Percentiles rank a stretch among this genome's conserved stretches.
These are phyloP conservation scores for Habroteleia sp. DNA, from an alignment of 2,888 invertebrate species.

Conservation along the genomic window DNA sequence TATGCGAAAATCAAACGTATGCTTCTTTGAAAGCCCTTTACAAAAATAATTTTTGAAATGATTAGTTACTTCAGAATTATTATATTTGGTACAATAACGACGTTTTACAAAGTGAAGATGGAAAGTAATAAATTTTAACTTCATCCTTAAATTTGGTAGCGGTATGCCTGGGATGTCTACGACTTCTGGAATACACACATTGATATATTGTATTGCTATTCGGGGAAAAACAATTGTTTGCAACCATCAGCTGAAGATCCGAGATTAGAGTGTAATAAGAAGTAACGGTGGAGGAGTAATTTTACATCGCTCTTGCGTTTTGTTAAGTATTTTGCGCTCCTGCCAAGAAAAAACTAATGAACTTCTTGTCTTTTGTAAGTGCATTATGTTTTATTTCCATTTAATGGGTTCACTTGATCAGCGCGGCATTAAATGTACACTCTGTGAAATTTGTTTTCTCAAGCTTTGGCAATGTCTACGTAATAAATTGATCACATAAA, in stretches of 20 bases:
- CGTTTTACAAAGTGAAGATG: too few relatives aligned
- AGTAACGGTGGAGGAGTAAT: constrained; percentile 28
- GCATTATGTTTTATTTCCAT: constrained; percentile 40
- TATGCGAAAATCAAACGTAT: too few relatives aligned
- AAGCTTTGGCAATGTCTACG: constrained; percentile 31
- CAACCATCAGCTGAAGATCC: not conserved
- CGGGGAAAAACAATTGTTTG: too few relatives aligned
- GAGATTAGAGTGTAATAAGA: constrained; percentile 11
- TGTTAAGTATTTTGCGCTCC: constrained; percentile 31
- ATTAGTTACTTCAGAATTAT: too few relatives aligned
- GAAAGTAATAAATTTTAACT: too few relatives aligned
- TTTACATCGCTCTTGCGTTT: constrained; percentile 41
- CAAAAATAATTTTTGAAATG: too few relatives aligned
- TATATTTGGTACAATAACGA: too few relatives aligned
- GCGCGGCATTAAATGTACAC: constrained; percentile 16
- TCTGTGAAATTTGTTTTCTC: constrained; percentile 18
- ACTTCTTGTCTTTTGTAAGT: constrained; percentile 14
- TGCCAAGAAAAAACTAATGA: constrained; percentile 40
- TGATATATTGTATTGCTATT: too few relatives aligned
- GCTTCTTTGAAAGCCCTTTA: too few relatives aligned
- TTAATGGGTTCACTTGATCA: constrained; percentile 43
- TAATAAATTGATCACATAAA: constrained; percentile 27
- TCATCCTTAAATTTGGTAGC: too few relatives aligned
- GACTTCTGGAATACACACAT: too few relatives aligned
- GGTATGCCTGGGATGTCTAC: too few relatives aligned